A percentile compares a stretch with the other conserved stretches of the same genome.
phyloP scores from a whole-genome alignment of 2,888 invertebrate species.

The Meiosimyza decipiens region DNA sequence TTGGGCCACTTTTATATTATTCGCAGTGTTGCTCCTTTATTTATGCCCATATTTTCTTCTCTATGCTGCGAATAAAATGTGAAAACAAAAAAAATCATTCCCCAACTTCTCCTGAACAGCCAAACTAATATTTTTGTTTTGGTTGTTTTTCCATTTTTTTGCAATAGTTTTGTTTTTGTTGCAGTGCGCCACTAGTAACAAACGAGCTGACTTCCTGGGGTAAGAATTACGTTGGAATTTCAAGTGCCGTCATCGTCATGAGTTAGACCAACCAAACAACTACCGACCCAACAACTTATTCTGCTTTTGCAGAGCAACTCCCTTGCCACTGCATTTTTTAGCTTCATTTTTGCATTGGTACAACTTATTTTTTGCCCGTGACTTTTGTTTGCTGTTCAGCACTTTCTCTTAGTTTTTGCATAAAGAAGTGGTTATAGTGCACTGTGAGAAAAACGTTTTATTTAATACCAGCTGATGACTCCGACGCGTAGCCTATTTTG shows the following conservation, averaged over 20 bases:
- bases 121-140: slow-evolving; percentile 7
- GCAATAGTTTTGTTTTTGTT: not conserved
- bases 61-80: too few relatives aligned
- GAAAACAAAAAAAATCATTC: too few relatives aligned
- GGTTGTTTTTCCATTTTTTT: not conserved
- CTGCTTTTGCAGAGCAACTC: not conserved
- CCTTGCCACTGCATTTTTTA: not conserved
- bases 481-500: too few relatives aligned
- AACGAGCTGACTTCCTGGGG: slow-evolving; percentile 29
- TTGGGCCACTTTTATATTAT: slow-evolving; percentile 4
- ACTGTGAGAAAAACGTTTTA: too few relatives aligned
- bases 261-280: not conserved
- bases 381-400: not conserved
- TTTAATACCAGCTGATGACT: too few relatives aligned
- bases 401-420: slow-evolving; percentile 3
- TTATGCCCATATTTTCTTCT: not conserved
- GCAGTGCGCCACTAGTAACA: slow-evolving; percentile 25
- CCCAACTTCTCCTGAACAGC: not conserved
- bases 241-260: slow-evolving; percentile 2
- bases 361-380: not conserved
- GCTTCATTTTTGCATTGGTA: not conserved
- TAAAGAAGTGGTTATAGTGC: not conserved
- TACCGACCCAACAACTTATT: not conserved
- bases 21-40: slow-evolving; percentile 22
- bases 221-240: not conserved